Base-by-base conservation (phyloP, 2,797 vertebrate genomes). In the Knipowitschia caucasica region DNA sequence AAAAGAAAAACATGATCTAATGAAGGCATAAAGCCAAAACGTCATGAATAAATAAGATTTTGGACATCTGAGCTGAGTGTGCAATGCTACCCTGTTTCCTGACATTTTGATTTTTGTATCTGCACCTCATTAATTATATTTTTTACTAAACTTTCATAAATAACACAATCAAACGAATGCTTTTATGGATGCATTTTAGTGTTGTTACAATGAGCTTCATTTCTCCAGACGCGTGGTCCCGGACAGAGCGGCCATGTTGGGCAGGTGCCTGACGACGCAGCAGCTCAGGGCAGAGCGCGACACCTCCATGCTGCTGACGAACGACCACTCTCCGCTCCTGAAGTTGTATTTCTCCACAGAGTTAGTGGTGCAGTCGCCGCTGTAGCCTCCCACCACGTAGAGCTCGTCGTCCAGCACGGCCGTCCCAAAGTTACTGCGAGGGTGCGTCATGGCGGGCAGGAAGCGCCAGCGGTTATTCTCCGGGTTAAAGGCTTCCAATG, bases 401-500 rank as follows among this genome's bases (percentile, higher is more conserved):
- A 84, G 36, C 11, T 43, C 0, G 34, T 46, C 50, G 11, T 80
- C 88, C 15, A 94, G 68, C 59, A 92, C 89, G 15, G 86, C 90
- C 0, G 92, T 91, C 60, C 93, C 93, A 9, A 95, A 94, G 77
- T 93, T 93, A 76, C 92, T 95, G 42, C 93, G 91, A 2, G 85
- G 75, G 0, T 59, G 89, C 24, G 86, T 74, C 93, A 94, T 93
- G 31, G 70, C 50, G 33, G 85, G 61, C n/a, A 91, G 36, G 0
- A 21, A 15, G 1, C 50, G 73, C 92, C 93, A 94, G 0, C 67
- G 67, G 40, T 92, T 75, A 44, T 67, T 62, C 1, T 40, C 0
- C 0, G 91, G 90, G 69, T 80, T 86, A 75, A 92, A 94, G 4
- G 73, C 86, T 73, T 95, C 93, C 0, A 64, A 90, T 0, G 72